Evolutionary conservation across 2,888 invertebrate genomes (phyloP).

Genomic region (Autographa gamma): DNA sequence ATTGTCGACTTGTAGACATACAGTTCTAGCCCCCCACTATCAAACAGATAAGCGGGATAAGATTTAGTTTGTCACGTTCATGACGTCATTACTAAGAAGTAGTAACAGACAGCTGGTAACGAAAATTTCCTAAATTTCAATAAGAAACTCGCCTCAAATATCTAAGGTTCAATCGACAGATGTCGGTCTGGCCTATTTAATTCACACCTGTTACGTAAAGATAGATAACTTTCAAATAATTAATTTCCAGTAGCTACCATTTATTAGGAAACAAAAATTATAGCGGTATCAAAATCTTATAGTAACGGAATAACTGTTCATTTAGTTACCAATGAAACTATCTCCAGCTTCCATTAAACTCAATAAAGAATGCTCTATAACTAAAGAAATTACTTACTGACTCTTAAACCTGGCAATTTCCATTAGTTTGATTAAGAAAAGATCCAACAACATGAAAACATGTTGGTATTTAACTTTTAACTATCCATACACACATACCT

Average conservation of each 20-base stretch:
- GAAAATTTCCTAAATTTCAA: conserved; percentile 33
- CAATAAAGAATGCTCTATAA: conserved; percentile 57
- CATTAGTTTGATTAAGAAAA: conserved; percentile 85
- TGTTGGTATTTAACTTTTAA: conserved; percentile 86
- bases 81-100: conserved; percentile 47
- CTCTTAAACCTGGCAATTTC: conserved; percentile 75
- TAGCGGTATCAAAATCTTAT: conserved; percentile 20
- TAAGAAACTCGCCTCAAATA: conserved; percentile 30
- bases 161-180: conserved; percentile 16
- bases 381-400: conserved; percentile 68
- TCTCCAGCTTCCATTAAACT: conserved; percentile 32
- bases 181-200: not conserved
- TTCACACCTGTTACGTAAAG: conserved; percentile 11
- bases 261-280: conserved; percentile 21
- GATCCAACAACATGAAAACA: conserved; percentile 75
- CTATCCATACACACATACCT: conserved; percentile 75
- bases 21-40: conserved; percentile 38
- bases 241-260: conserved; percentile 20
- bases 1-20: conserved; percentile 43
- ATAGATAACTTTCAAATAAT: not conserved
- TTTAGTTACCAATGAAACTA: conserved; percentile 36
- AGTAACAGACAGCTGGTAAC: conserved; percentile 40
- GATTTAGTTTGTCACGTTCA: conserved; percentile 46
- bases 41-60: conserved; percentile 48
- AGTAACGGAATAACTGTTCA: conserved; percentile 25